Conservation (phyloP, 2,797 vertebrate species). For the Oreortyx pictus region DNA sequence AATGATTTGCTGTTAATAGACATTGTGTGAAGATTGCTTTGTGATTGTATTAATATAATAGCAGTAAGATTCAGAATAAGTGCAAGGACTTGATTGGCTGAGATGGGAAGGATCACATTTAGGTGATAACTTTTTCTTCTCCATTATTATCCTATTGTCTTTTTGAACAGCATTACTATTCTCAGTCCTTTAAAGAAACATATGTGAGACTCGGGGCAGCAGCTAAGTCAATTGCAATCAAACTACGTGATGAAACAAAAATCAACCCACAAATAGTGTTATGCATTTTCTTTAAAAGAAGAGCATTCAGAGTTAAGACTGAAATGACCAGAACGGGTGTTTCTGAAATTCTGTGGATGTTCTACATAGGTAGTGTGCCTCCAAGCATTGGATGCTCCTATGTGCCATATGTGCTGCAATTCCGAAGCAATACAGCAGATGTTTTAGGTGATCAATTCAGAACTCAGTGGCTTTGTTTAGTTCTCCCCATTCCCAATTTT, state of each 20-base stretch:
- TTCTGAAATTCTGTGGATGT: conserved; percentile 66
- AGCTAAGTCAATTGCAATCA: background rate
- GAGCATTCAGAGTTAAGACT: conserved; percentile 37
- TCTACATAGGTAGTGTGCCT: conserved; percentile 67
- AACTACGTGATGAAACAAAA: conserved; percentile 4
- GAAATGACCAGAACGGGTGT: conserved; percentile 40
- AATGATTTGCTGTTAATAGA: background rate
- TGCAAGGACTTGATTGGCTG: background rate
- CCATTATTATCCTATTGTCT: background rate
- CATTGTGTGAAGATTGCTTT: background rate
- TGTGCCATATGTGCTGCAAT: conserved; percentile 71
- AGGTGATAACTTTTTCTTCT: conserved; percentile 1
- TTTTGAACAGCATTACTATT: conserved; percentile 24
- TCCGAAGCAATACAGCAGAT: conserved; percentile 73
- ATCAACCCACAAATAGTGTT: conserved; percentile 1
- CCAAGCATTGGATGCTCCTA: conserved; percentile 68
- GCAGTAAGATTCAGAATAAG: background rate
- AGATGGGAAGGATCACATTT: background rate
- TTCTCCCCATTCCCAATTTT: conserved; percentile 66
- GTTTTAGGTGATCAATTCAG: conserved; percentile 75
- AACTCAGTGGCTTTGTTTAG: conserved; percentile 72
- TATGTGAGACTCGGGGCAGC: conserved; percentile 3
- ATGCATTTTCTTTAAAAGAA: conserved; percentile 27
- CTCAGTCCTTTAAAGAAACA: background rate
- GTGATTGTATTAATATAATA: background rate